phyloP scores from a whole-genome alignment of 2,113 vertebrate genomes.

The Forbesichthys agassizii region DNA sequence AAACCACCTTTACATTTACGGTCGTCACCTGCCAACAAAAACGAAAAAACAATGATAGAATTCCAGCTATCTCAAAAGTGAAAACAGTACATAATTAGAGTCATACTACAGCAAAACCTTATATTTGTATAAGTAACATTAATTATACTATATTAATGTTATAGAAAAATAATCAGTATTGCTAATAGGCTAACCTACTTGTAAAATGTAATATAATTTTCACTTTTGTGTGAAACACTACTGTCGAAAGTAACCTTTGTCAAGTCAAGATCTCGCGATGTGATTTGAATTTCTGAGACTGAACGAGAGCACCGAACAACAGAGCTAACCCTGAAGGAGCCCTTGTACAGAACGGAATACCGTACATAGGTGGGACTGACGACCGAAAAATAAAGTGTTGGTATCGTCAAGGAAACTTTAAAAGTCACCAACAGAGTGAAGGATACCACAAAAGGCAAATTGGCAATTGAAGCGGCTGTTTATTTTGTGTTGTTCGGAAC shows the following conservation, averaged over 20 bases:
- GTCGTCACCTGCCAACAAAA: too few relatives aligned
- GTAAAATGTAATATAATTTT: neutral
- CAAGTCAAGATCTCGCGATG: conserved; percentile 64
- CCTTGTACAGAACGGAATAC: conserved; percentile 45
- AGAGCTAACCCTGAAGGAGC: conserved; percentile 40
- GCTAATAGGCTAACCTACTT: neutral
- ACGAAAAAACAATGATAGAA: too few relatives aligned
- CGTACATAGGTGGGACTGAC: conserved; percentile 57
- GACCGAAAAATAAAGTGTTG: conserved; percentile 35
- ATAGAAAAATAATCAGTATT: too few relatives aligned
- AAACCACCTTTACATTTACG: too few relatives aligned
- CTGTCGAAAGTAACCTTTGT: neutral
- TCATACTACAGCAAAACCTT: too few relatives aligned
- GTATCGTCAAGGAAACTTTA: conserved; percentile 6
- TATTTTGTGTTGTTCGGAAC: conserved; percentile 32
- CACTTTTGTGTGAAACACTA: neutral
- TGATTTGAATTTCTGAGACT: conserved; percentile 57
- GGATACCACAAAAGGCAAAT: neutral
- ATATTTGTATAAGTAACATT: too few relatives aligned
- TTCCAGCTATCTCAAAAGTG: too few relatives aligned
- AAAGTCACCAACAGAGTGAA: conserved; percentile 26
- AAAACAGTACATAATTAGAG: too few relatives aligned
- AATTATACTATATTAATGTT: too few relatives aligned
- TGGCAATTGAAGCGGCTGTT: conserved; percentile 3
- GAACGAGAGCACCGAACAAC: conserved; percentile 61